Evolutionary conservation across 2,797 vertebrate genomes (phyloP), one percentile per base, ranked within the genome.

Genomic region (Argya squamiceps): DNA sequence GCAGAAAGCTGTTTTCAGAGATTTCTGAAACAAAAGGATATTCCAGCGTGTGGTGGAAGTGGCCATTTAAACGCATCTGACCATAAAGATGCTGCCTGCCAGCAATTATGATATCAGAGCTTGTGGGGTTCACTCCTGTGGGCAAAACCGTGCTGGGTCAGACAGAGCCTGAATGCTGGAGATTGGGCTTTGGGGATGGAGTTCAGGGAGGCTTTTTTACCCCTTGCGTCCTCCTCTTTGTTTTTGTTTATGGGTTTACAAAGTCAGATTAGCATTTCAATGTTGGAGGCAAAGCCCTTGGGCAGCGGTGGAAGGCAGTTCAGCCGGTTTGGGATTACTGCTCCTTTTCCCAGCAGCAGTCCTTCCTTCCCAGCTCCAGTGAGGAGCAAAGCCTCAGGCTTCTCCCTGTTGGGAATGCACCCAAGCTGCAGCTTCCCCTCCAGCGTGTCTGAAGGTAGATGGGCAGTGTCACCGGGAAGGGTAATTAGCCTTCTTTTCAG

Each of bases 191-290:
- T 80, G 92, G 43, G 34, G 44, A 46, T 76, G 81, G 84, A 91
- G 78, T 52, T 91, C 77, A 21, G 93, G 56, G 74, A 94, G 44
- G 92, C 49, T 84, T 95, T 95, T 96, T 88, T 91, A 78, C 94
- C 70, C 87, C 90, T 92, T 87, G 80, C 64, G 89, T 92, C 86
- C 53, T 94, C 41, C 60, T 77, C 95, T 96, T 96, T 95, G 95
- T 96, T 96, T 95, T 96, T 96, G 94, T 96, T 96, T 96, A 94
- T 93, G 94, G 95, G 88, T 96, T 96, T 95, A 92, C 94, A 46
- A 36, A 95, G 79, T 74, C 59, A 34, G 90, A 97, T 96, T 97
- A 96, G 93, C 96, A 96, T 96, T 93, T 96, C 95, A 96, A 85
- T 96, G 94, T 83, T 58, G 81, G 94, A 92, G 93, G 92, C 43